phyloP scores from a whole-genome alignment of 2,797 vertebrate species.

The Setipinna tenuifilis region DNA sequence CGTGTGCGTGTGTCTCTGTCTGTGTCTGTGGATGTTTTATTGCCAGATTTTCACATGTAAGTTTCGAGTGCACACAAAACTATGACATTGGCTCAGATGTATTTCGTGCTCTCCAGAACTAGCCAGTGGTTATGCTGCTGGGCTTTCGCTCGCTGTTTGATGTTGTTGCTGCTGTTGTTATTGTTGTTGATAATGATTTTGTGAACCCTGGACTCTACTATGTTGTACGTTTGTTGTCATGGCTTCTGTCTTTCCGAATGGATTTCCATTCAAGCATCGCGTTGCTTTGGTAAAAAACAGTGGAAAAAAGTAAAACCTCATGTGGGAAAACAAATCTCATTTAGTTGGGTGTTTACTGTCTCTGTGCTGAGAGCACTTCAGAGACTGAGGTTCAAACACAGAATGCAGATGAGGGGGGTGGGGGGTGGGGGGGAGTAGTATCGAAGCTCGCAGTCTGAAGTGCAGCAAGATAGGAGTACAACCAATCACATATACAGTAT shows the following conservation, averaged over 20 bases:
- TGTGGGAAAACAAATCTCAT: neutral
- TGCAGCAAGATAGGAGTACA: no score
- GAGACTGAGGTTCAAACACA: neutral
- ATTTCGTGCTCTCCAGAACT: neutral
- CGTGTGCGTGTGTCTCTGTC: neutral
- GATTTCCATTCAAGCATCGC: neutral
- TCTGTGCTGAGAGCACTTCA: slow-evolving; percentile 9
- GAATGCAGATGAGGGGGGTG: neutral
- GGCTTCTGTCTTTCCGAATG: neutral
- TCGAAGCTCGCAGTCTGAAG: neutral
- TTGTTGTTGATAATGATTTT: neutral
- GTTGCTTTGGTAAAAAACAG: neutral
- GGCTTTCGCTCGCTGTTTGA: neutral
- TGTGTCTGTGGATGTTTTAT: neutral
- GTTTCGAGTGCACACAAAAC: neutral
- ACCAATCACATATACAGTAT: no score
- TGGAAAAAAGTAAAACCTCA: neutral
- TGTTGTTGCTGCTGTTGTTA: neutral
- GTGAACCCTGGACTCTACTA: neutral
- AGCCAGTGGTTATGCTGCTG: neutral
- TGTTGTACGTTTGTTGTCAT: neutral
- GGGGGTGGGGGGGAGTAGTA: no score
- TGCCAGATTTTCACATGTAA: neutral
- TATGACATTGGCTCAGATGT: neutral
- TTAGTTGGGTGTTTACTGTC: neutral